These are phyloP conservation scores for Riparia riparia DNA, from an alignment of 2,113 vertebrate species.

Conservation along the genomic window DNA sequence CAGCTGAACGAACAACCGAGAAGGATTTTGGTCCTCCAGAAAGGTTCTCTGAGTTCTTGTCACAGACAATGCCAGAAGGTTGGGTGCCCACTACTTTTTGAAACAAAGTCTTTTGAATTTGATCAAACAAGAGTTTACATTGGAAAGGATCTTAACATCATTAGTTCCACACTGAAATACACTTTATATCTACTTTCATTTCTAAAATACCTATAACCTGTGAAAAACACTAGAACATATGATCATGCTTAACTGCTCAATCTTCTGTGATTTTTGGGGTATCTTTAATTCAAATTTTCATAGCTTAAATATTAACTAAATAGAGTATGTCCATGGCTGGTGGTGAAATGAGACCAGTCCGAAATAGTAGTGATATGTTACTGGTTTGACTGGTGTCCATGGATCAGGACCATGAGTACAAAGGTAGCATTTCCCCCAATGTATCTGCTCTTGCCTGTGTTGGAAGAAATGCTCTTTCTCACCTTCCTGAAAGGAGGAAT, in stretches of 20 bases:
- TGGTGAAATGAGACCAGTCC: neutral
- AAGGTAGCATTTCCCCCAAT: neutral
- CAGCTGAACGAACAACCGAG: neutral
- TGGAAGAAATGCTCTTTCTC: neutral
- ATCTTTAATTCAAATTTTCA: neutral
- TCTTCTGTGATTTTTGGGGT: neutral
- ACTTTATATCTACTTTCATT: neutral
- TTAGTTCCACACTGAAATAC: neutral
- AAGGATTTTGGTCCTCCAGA: neutral
- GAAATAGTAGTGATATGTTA: neutral
- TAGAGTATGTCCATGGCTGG: neutral
- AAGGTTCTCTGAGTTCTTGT: neutral
- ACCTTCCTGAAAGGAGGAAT: neutral
- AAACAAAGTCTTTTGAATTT: neutral
- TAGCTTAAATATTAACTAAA: neutral
- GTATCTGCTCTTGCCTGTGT: neutral
- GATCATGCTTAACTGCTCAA: neutral
- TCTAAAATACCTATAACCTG: neutral
- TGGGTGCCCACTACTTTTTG: neutral
- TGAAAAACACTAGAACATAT: neutral
- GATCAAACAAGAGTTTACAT: neutral
- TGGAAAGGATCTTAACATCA: neutral
- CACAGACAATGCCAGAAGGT: neutral
- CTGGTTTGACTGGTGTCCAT: neutral
- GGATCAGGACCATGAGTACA: neutral